Base-by-base conservation (phyloP, 2,888 invertebrate genomes). In the Hoplodrina ambigua region DNA sequence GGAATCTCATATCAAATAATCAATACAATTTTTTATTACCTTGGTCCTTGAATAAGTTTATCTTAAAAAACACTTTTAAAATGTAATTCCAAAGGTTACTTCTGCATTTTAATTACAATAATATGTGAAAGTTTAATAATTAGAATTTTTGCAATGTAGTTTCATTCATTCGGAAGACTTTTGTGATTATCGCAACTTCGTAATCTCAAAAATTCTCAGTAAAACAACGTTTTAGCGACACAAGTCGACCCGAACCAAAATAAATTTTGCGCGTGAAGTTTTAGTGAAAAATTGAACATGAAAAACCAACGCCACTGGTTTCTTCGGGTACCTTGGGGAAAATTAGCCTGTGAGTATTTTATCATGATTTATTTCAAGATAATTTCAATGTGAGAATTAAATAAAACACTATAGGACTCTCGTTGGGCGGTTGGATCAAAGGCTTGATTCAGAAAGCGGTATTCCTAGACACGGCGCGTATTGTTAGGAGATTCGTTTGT, bases 261-360 rank as follows among this genome's bases (percentile, higher is more conserved):
- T 2, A 30, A 30, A 4, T 30, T 30, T 4, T 2, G 4, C 4
- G 4, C 4, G 2, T 33, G 4, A 37, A 37, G 37, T 7, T 37
- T 44, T 44, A 44, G 44, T 44, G 44, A 3, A 8, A 44, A n/a
- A n/a, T 50, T 7, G 33, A 33, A 73, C 66, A 87, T 87, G 85
- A 83, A 75, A 64, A 44, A 77, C 7, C 8, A 78, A 50, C 79
- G 80, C n/a, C 82, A 85, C 64, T 89, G 96, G 87, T 88, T 86
- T 67, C 86, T 97, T 4, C 80, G 91, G 0, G 96, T 96, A 0
- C 96, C 97, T 5, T 97, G 97, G 97, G 97, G 97, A 54, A 92
- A 96, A 75, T 84, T 97, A 50, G 94, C 96, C 75, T 92, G 96
- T 94, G 93, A 92, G 92, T 92, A 41, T 41, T 41, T 4, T 13